A percentile compares a stretch with the other conserved stretches of the same genome.
Conservation (phyloP, 2,113 vertebrate species). For the Thalassarche chlororhynchos region DNA sequence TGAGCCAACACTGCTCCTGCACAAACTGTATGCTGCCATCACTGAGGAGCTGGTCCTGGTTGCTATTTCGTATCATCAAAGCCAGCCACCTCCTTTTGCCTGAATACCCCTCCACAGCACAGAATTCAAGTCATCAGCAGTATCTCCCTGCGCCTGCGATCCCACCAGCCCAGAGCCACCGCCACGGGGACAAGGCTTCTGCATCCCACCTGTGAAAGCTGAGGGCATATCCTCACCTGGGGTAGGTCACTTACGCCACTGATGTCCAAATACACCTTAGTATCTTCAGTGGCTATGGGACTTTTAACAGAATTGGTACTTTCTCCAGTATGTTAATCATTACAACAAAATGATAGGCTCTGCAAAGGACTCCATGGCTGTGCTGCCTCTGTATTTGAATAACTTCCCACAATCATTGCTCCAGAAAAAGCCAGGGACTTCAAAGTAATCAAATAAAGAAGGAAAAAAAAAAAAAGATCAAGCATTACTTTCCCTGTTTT, state of each 20-base stretch:
- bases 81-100: background rate
- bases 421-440: background rate
- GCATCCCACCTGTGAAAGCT: background rate
- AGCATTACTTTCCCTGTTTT: background rate
- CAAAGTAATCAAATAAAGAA: background rate
- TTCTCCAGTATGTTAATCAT: background rate
- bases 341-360: background rate
- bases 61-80: background rate
- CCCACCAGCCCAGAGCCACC: background rate
- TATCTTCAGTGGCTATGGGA: background rate
- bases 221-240: background rate
- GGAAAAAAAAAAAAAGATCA: background rate
- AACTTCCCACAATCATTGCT: background rate
- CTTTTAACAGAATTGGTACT: background rate
- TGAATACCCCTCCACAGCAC: background rate
- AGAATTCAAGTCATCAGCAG: background rate
- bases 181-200: rapidly evolving
- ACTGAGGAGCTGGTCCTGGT: background rate
- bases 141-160: rapidly evolving
- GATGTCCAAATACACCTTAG: background rate
- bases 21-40: background rate
- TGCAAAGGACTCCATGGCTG: background rate
- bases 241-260: background rate
- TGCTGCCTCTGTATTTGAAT: background rate
- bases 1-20: background rate